Evolutionary conservation across 1,140 invertebrate genomes (phyloP).

Genomic region (Triops cancriformis): DNA sequence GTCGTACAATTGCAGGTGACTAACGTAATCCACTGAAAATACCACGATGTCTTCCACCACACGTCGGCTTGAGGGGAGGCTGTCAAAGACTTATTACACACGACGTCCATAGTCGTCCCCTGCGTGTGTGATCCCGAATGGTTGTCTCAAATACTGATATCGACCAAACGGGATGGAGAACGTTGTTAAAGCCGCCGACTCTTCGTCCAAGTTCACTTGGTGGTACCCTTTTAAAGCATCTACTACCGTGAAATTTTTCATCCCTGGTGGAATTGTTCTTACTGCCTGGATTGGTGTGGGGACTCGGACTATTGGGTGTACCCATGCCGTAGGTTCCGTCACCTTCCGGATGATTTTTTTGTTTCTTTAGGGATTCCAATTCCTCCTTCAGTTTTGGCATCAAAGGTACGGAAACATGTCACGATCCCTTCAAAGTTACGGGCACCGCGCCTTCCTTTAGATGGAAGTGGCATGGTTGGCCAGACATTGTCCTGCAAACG

Average conservation of each 20-base stretch:
- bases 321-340: background rate
- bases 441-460: background rate
- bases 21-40: background rate
- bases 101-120: background rate
- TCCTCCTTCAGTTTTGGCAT: background rate
- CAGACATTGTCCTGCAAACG: background rate
- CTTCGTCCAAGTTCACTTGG: background rate
- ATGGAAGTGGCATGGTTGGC: constrained; percentile 4
- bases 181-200: background rate
- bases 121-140: background rate
- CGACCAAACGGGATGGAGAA: background rate
- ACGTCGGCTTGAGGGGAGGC: background rate
- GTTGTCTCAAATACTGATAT: background rate
- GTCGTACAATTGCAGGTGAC: background rate
- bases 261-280: background rate
- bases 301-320: background rate
- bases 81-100: background rate
- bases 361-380: background rate
- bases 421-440: background rate
- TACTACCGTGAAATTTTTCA: background rate
- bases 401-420: background rate
- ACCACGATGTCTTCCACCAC: background rate
- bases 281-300: too few relatives aligned
- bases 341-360: background rate
- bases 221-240: background rate